These are phyloP conservation scores for Ips typographus DNA, from an alignment of 1,140 invertebrate genomes.

Conservation along the genomic window DNA sequence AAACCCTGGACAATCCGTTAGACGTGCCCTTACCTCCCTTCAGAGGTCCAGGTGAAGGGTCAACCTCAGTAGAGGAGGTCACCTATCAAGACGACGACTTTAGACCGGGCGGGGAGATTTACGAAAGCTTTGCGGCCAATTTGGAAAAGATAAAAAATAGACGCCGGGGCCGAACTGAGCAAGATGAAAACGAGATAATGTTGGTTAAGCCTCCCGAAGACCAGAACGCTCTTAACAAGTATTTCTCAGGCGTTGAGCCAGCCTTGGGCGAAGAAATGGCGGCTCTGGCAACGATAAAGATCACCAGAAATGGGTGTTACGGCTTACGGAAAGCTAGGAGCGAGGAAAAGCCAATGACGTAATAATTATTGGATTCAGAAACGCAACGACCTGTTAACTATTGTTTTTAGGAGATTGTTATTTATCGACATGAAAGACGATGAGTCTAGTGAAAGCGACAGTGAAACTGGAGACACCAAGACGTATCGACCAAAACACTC, in stretches of 20 bases:
- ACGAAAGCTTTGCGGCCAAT: slow-evolving; percentile 22
- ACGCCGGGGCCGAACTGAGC: not conserved
- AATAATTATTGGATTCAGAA: not conserved
- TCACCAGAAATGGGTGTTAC: slow-evolving; percentile 28
- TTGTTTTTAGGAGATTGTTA: slow-evolving; percentile 14
- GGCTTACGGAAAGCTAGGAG: slow-evolving; percentile 28
- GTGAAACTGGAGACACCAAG: not conserved
- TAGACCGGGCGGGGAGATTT: slow-evolving; percentile 27
- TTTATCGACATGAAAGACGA: slow-evolving; percentile 22
- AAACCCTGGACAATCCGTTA: slow-evolving; percentile 9
- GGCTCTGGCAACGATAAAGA: slow-evolving; percentile 33
- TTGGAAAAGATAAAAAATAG: slow-evolving; percentile 22
- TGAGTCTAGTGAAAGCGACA: slow-evolving; percentile 11
- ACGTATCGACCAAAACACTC: not conserved
- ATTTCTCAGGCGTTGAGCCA: slow-evolving; percentile 14
- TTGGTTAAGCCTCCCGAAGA: slow-evolving; percentile 7
- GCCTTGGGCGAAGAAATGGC: slow-evolving; percentile 28
- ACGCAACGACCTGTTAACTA: not conserved
- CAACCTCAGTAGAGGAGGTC: not conserved
- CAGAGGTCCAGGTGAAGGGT: slow-evolving; percentile 26
- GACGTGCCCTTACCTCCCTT: slow-evolving; percentile 28
- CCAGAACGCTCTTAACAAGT: slow-evolving; percentile 10
- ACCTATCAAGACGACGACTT: slow-evolving; percentile 27
- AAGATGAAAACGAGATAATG: not conserved
- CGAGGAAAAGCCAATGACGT: slow-evolving; percentile 24